A percentile compares a stretch with the other conserved stretches of the same genome.
phyloP scores from a whole-genome alignment of 2,888 invertebrate species.

The Oxyteleia sp. region DNA sequence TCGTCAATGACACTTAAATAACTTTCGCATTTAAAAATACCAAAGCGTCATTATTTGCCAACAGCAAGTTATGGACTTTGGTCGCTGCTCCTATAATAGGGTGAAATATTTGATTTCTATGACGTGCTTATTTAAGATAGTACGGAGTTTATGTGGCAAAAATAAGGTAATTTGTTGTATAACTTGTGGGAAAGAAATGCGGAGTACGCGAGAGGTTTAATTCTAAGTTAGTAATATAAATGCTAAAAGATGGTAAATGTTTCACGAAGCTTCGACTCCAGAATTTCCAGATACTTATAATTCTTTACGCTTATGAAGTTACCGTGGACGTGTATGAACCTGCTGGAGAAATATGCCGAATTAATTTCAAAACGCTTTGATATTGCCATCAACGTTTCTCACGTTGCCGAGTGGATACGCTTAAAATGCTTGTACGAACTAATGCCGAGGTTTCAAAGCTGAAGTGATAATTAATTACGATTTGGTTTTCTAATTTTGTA shows the following conservation, averaged over 20 bases:
- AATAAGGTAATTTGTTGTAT: constrained; percentile 22
- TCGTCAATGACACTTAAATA: not conserved
- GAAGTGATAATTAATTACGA: not conserved
- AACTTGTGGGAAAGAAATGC: constrained; percentile 45
- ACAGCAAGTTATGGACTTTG: not conserved
- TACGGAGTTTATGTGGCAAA: constrained; percentile 7
- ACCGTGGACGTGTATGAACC: constrained; percentile 3
- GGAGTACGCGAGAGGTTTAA: not conserved
- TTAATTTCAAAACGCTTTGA: constrained; percentile 28
- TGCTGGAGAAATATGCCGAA: constrained; percentile 20
- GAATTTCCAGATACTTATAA: constrained; percentile 12
- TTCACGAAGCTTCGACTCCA: constrained; percentile 13
- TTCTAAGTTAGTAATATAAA: constrained; percentile 23
- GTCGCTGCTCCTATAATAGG: constrained; percentile 4
- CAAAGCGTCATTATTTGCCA: not conserved
- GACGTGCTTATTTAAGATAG: constrained; percentile 18
- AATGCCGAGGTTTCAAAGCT: not conserved
- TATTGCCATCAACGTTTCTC: constrained; percentile 20
- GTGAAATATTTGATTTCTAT: constrained; percentile 23
- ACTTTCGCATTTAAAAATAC: constrained; percentile 2
- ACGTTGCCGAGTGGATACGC: too few species aligned
- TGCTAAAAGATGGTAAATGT: constrained; percentile 33
- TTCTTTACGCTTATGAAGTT: constrained; percentile 22
- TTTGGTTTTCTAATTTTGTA: not conserved
- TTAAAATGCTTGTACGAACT: constrained; percentile 13